Base-by-base conservation (phyloP, 2,888 invertebrate species). In the Drosophila formosana region DNA sequence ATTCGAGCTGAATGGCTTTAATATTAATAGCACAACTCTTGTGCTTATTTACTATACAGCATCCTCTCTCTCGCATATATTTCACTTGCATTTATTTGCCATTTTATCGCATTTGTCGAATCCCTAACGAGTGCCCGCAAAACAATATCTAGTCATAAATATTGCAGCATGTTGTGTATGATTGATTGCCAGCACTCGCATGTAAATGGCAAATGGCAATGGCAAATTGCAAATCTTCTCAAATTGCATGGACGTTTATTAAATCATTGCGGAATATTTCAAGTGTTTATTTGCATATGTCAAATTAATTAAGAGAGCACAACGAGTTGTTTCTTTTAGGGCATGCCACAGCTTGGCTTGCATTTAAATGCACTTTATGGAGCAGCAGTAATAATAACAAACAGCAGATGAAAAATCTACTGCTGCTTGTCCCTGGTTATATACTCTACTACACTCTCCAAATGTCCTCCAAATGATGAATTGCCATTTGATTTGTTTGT, bases 401-500 rank as follows among this genome's bases (percentile, higher is more conserved):
- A 37, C 46, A 67, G 46, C 23, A 41, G 9, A 30, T 4, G 39
- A 32, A 50, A 53, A 34, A 8, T 23, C 43, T 51, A 47, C 52
- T 43, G 49, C 43, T 18, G 18, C 18, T 18, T 18, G 18, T 18
- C 6, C 34, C 18, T 30, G 30, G 26, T 51, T 57, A 34, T 30
- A 7, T 4, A 6, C 5, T 32, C 1, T 18, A 18, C 18, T 18
- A 18, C 18, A 18, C 18, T 18, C 18, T 34, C 8, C 7, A 49
- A 51, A 49, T 70, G 70, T 74, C 70, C 68, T 73, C 76, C 67
- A 37, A 71, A 82, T 77, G 85, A 90, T 88, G 88, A 88, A 90
- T 88, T 82, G 88, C 75, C 88, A 83, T 88, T 88, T 90, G 80
- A 88, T 83, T 89, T 88, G 88, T 89, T 85, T 89, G 89, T 82